phyloP scores from a whole-genome alignment of 2,888 invertebrate genomes.

The Liopterus haemorrhoidalis region DNA sequence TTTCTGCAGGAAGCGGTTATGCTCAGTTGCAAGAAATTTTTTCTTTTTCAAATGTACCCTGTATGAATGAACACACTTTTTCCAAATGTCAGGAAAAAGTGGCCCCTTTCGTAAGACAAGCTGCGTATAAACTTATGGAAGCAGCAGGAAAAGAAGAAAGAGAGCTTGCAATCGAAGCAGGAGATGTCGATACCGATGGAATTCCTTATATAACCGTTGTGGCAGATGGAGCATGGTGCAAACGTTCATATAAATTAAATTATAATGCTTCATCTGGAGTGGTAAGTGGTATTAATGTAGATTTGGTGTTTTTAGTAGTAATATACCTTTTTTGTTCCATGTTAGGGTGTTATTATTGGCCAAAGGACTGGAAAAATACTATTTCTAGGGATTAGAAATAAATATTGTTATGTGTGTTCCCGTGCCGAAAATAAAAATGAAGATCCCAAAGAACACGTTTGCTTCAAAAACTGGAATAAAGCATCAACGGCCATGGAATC shows the following conservation, averaged over 20 bases:
- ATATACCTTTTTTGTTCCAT: neutral
- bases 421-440: constrained; percentile 11
- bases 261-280: constrained; percentile 9
- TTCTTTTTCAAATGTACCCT: constrained; percentile 2
- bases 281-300: neutral
- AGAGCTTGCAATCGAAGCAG: constrained; percentile 6
- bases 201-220: constrained; percentile 9
- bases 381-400: constrained; percentile 9
- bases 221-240: constrained; percentile 9
- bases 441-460: constrained; percentile 14
- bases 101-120: neutral
- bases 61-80: constrained; percentile 9
- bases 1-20: constrained; percentile 4
- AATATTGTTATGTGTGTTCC: constrained; percentile 7
- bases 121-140: constrained; percentile 4
- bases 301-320: neutral
- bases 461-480: constrained; percentile 27
- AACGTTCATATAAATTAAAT: constrained; percentile 12
- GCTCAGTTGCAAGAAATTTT: constrained; percentile 4
- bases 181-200: constrained; percentile 5
- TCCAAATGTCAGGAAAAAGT: constrained; percentile 4
- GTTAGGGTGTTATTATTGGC: constrained; percentile 7
- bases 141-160: constrained; percentile 8
- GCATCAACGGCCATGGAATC: constrained; percentile 25
- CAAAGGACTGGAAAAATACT: constrained; percentile 8